Evolutionary conservation across 2,113 vertebrate species (phyloP), one percentile per base, ranked within the genome.

Genomic region (Sylvia atricapilla): DNA sequence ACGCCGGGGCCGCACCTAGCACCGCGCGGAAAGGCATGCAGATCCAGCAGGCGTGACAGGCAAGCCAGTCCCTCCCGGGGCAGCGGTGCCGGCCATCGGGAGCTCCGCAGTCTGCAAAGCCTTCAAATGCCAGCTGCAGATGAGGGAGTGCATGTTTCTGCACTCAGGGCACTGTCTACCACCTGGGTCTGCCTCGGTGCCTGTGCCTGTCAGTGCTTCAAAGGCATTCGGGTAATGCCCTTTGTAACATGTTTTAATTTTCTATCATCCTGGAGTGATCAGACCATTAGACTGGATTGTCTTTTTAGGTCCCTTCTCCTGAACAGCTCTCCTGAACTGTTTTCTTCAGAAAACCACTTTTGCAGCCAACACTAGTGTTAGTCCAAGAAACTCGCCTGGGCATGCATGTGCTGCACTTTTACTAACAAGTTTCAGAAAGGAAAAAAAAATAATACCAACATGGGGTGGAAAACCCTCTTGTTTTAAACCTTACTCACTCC

Each of bases 381-480:
- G 28, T 49, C 30, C 55, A 37, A n/a, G 41, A 69, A 74, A 41
- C 18, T 78, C 46, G 49, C 8, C 8, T 62, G 5, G 16, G 4
- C 55, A 60, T 35, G 8, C 44, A 9, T 27, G 24, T 53, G 47
- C n/a, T 70, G 47, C 27, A 39, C 23, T 68, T 86, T 15, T 30
- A 31, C 22, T 63, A 56, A 27, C 2, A 66, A 37, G 49, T 5
- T 72, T 75, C 47, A 50, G 27, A 67, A 70, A 50, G 13, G 6
- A 72, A 83, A 88, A 83, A 88, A 41, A 67, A n/a, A 23, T 53
- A 58, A 44, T 43, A 46, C 7, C 10, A 39, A 30, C 3, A 28
- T 1, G 1, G 9, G 0, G 5, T n/a, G 11, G 11, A 6, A 20
- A 63, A 50, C 2, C 4, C 1, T 58, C 8, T 52, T 35, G 3